These are phyloP conservation scores for Meteorus cinctellus DNA, from an alignment of 2,888 invertebrate species.

Conservation along the genomic window DNA sequence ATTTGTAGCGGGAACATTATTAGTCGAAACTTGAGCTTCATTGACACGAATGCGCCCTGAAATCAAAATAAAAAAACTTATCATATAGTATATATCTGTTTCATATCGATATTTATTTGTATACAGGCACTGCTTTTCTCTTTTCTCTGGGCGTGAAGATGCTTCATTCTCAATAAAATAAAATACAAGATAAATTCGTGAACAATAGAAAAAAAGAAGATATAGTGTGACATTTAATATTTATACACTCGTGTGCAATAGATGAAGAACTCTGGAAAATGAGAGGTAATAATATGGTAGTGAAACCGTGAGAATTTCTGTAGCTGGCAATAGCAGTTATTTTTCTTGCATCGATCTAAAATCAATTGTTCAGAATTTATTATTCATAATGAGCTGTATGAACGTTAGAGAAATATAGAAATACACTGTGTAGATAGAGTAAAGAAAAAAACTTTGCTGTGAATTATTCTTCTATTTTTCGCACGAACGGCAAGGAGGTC, in stretches of 20 bases:
- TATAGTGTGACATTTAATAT: neutral
- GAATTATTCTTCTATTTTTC: neutral
- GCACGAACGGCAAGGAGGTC: slow-evolving; percentile 13
- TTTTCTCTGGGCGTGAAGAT: no score
- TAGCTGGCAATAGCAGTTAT: slow-evolving; percentile 13
- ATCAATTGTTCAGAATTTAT: neutral
- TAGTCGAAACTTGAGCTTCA: slow-evolving; percentile 86
- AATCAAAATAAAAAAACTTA: slow-evolving; percentile 47
- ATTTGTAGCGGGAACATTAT: slow-evolving; percentile 91
- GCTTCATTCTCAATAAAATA: no score
- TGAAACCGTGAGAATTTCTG: neutral
- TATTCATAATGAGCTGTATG: neutral
- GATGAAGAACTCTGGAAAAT: neutral
- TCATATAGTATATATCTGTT: no score
- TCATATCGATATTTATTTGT: no score
- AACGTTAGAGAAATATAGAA: neutral
- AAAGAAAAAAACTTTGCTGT: neutral
- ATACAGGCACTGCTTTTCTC: no score
- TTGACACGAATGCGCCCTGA: slow-evolving; percentile 89
- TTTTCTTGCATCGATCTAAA: neutral
- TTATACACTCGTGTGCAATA: neutral
- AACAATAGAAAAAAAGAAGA: neutral
- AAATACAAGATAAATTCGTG: no score
- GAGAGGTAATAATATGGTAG: neutral
- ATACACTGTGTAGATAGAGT: neutral